Conservation (phyloP, 2,888 invertebrate genomes). For the Synanthedon vespiformis region DNA sequence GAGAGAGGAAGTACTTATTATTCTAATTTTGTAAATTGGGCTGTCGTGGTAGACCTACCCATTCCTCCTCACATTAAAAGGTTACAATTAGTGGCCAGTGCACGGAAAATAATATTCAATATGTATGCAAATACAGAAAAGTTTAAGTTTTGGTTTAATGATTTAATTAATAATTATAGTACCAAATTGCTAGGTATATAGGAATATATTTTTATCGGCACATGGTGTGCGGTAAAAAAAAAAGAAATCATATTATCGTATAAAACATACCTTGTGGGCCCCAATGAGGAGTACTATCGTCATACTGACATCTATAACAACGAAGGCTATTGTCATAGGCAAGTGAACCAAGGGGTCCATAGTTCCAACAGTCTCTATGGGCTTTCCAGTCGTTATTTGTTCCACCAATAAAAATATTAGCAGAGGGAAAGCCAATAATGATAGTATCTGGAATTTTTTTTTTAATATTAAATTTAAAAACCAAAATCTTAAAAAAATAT, state of each 20-base stretch:
- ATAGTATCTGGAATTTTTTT: conserved; percentile 26
- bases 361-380: background rate
- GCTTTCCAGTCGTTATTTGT: conserved; percentile 14
- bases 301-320: conserved; percentile 28
- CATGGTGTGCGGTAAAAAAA: background rate
- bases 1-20: too few relatives aligned
- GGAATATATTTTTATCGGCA: too few relatives aligned
- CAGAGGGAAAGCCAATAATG: conserved; percentile 31
- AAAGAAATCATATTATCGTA: background rate
- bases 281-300: conserved; percentile 32
- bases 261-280: conserved; percentile 27
- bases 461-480: background rate
- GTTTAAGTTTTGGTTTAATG: too few relatives aligned
- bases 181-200: too few relatives aligned
- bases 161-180: too few relatives aligned
- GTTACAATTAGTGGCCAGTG: too few relatives aligned
- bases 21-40: too few relatives aligned
- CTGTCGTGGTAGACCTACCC: too few relatives aligned
- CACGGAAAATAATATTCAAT: too few relatives aligned
- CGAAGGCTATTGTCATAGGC: conserved; percentile 26
- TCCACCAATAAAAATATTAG: conserved; percentile 34
- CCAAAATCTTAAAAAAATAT: too few relatives aligned
- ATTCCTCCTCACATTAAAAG: too few relatives aligned
- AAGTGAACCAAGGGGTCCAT: conserved; percentile 24
- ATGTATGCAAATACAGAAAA: too few relatives aligned